These are phyloP conservation scores for Hypomecis atomaria DNA, from an alignment of 2,888 invertebrate genomes.

Conservation along the genomic window DNA sequence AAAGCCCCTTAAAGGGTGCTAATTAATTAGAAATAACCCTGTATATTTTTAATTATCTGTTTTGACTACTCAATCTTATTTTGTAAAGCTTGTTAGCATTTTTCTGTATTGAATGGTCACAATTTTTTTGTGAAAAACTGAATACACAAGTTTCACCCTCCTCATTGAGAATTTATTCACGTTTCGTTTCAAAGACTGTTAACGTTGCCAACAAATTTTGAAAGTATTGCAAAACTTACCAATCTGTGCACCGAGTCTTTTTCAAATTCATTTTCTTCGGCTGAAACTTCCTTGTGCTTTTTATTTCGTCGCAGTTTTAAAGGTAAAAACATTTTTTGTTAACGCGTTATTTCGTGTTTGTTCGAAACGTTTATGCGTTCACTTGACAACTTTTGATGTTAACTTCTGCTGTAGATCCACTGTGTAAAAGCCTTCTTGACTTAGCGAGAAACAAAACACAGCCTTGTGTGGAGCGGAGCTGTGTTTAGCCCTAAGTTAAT, in stretches of 20 bases:
- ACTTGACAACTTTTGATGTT: slow-evolving; percentile 7
- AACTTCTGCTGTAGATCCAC: background rate
- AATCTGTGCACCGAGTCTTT: slow-evolving; percentile 54
- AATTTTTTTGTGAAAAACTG: slow-evolving; percentile 25
- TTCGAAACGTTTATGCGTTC: slow-evolving; percentile 20
- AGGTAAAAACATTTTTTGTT: slow-evolving; percentile 28
- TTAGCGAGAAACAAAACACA: too few relatives aligned
- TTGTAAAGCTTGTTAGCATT: background rate
- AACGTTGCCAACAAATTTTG: slow-evolving; percentile 60
- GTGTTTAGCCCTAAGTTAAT: too few relatives aligned
- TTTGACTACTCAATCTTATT: too few relatives aligned
- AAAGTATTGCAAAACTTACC: slow-evolving; percentile 61
- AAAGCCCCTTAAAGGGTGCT: too few relatives aligned
- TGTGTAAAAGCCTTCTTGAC: too few relatives aligned
- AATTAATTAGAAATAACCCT: too few relatives aligned
- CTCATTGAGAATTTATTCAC: slow-evolving; percentile 63
- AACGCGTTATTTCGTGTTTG: slow-evolving; percentile 22
- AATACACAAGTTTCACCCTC: slow-evolving; percentile 53
- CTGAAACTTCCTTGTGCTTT: slow-evolving; percentile 20
- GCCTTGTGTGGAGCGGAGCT: too few relatives aligned
- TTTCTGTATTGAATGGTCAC: slow-evolving; percentile 5
- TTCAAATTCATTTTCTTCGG: slow-evolving; percentile 41
- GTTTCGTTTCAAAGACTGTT: slow-evolving; percentile 58
- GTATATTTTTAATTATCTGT: too few relatives aligned
- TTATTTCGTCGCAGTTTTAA: slow-evolving; percentile 46